Evolutionary conservation across 1,140 invertebrate species (phyloP).

Genomic region (Vanessa atalanta): DNA sequence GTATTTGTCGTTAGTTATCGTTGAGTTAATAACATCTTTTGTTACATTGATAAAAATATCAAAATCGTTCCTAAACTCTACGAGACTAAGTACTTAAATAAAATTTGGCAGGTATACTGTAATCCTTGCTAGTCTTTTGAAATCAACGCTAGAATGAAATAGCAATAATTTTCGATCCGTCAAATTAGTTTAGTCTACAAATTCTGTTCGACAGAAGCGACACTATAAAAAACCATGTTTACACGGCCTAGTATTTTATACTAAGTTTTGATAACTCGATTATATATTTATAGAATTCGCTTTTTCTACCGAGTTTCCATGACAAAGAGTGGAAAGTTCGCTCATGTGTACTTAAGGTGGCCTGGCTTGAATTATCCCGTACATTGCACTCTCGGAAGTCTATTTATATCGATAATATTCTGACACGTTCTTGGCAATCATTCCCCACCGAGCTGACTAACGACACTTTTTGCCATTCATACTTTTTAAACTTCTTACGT

Average conservation of each 20-base stretch:
- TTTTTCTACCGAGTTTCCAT: slow-evolving; percentile 15
- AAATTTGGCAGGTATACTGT: no score
- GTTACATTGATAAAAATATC: no score
- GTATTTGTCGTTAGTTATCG: no score
- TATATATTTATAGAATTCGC: slow-evolving; percentile 1
- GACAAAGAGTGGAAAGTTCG: slow-evolving; percentile 31
- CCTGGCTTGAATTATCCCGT: slow-evolving; percentile 51
- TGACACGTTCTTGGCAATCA: slow-evolving; percentile 49
- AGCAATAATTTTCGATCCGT: no score
- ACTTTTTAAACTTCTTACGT: slow-evolving; percentile 31
- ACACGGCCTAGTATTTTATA: background rate
- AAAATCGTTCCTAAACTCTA: no score
- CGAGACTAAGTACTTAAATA: no score
- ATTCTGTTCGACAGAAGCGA: no score
- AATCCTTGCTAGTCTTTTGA: no score
- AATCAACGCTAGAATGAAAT: no score
- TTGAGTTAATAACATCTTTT: no score
- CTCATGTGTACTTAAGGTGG: slow-evolving; percentile 23
- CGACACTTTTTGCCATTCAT: slow-evolving; percentile 42
- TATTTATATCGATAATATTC: slow-evolving; percentile 53
- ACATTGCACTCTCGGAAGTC: slow-evolving; percentile 56
- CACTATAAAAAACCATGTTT: no score
- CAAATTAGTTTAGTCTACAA: no score
- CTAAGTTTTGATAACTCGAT: background rate
- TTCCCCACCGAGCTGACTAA: slow-evolving; percentile 32